Evolutionary conservation across 2,888 invertebrate genomes (phyloP), one percentile per base, ranked within the genome.

Genomic region (Lithosia quadra): DNA sequence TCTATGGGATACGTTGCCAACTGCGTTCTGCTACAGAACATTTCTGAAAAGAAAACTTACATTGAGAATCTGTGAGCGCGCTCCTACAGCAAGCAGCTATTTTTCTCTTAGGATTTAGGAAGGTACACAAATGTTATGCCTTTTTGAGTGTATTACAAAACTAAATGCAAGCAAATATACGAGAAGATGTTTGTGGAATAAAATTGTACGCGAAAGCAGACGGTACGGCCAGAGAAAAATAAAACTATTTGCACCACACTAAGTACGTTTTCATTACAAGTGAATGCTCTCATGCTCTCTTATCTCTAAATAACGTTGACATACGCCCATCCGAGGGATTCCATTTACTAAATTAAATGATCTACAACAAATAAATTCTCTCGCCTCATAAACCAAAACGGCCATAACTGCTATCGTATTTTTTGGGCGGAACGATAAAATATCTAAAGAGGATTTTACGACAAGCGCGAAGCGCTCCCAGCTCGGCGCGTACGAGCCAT

Each of bases 321-420:
- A 24, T 24, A n/a, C 24, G 43, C 33, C 15, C 49, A 33, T 61
- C 34, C 21, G 34, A 24, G 13, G 55, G n/a, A 15, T 56, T 21
- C 61, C 61, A 43, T 56, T 39, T n/a, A 28, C 28, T 24, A 62
- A 61, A 67, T 67, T 15, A 67, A 67, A 67, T 66, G 66, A 61
- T 61, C 18, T 67, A 61, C 39, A 62, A 56, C n/a, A 62, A 61
- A 67, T 67, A 67, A 67, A 67, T 55, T 61, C 39, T 55, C 61
- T 62, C 61, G 39, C 55, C n/a, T 61, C 67, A 61, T 67, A 67
- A 67, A 67, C 61, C 67, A 67, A 67, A 67, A 56, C 56, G 67
- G 56, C 56, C 24, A 39, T 65, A 66, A 66, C 60, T 61, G 66
- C 34, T 66, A 55, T 63, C 60, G 66, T 66, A 59, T 65, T 65